Evolutionary conservation across 2,888 invertebrate genomes (phyloP), one percentile per base, ranked within the genome.

Genomic region (Teinopalpus imperialis): DNA sequence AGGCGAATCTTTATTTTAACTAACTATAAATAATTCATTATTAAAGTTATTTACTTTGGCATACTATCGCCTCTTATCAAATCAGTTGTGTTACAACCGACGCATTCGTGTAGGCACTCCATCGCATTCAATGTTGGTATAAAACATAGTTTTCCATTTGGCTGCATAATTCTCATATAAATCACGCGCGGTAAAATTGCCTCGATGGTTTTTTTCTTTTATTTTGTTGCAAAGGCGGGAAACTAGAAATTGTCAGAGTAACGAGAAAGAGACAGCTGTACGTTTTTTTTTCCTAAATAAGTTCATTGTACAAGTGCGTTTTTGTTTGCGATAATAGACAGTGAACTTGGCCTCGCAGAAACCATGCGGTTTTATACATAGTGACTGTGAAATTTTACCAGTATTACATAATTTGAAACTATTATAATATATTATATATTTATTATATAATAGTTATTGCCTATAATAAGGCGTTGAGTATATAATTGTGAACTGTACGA

Each of bases 221-320:
- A n/a, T n/a, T n/a, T n/a, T n/a, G n/a, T n/a, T n/a, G n/a, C n/a
- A n/a, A n/a, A n/a, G n/a, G n/a, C n/a, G n/a, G n/a, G n/a, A n/a
- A n/a, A n/a, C n/a, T n/a, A n/a, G n/a, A n/a, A n/a, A n/a, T n/a
- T n/a, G n/a, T n/a, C n/a, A n/a, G n/a, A n/a, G 8, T 18, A 9
- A n/a, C 23, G 29, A 27, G 40, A 46, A 40, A 34, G 45, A 40
- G 45, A 40, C 29, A 34, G 34, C 6, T 13, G n/a, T 29, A 21
- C 26, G 3, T 37, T 37, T 24, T 21, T 1, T 20, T 5, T 21
- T 3, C 1, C 10, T 10, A 1, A 7, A 5, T 9, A 30, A 36
- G 23, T 36, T 44, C 37, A 30, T 20, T 44, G 44, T 26, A 31
- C 37, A 43, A 43, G 36, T 43, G 13, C 23, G 10, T 10, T 31